These are phyloP conservation scores for Penaeus monodon DNA, from an alignment of 2,888 invertebrate genomes.

Conservation along the genomic window DNA sequence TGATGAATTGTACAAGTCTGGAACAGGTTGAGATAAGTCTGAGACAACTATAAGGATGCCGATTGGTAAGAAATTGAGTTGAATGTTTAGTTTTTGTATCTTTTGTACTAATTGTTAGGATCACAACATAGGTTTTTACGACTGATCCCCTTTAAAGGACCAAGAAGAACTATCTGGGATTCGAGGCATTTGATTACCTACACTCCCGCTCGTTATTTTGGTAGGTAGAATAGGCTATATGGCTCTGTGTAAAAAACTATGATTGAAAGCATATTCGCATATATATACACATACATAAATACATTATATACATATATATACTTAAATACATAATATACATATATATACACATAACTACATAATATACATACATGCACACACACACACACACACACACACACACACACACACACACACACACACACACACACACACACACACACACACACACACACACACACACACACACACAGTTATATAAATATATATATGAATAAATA, in stretches of 20 bases:
- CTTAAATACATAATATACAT: conserved; percentile 2
- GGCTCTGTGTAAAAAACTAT: not conserved
- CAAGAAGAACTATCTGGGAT: conserved; percentile 5
- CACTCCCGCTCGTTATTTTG: no score
- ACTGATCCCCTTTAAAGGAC: no score
- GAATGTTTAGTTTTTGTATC: no score
- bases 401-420: not conserved
- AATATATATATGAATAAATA: conserved; percentile 21
- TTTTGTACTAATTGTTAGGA: no score
- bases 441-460: not conserved
- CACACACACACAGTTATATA: not conserved
- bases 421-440: not conserved
- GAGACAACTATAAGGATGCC: conserved; percentile 3
- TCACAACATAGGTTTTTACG: no score
- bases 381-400: conserved; percentile 6
- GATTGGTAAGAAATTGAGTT: not conserved
- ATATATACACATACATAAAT: conserved; percentile 2
- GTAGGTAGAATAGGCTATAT: not conserved
- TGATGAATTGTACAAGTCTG: conserved; percentile 15
- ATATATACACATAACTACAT: not conserved
- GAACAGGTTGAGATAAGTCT: conserved; percentile 20
- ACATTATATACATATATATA: conserved; percentile 10
- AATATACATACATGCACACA: not conserved
- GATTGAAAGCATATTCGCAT: not conserved
- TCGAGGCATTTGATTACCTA: not conserved